Evolutionary conservation across 2,888 invertebrate genomes (phyloP).

Genomic region (Rhaphigaster nebulosa): DNA sequence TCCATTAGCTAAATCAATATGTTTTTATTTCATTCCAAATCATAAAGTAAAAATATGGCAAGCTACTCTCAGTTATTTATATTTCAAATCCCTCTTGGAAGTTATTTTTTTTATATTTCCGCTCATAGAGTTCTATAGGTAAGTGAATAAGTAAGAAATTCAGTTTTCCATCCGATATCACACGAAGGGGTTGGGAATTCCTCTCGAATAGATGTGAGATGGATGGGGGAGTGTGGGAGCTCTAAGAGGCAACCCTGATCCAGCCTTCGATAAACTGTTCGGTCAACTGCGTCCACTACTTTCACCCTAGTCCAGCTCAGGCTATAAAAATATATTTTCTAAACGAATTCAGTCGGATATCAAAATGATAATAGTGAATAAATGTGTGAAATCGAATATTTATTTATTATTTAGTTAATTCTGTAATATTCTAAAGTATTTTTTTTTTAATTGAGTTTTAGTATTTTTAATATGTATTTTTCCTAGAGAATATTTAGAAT

Average conservation of each 20-base stretch:
- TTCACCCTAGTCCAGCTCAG: neutral
- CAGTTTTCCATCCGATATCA: conserved; percentile 3
- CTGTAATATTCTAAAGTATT: too few relatives aligned
- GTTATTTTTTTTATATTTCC: neutral
- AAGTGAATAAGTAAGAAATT: conserved; percentile 11
- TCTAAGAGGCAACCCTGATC: neutral
- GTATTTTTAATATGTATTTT: too few relatives aligned
- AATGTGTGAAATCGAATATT: too few relatives aligned
- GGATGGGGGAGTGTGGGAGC: neutral
- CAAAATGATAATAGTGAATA: too few relatives aligned
- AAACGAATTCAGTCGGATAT: neutral
- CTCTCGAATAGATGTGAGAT: neutral
- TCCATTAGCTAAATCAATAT: too few relatives aligned
- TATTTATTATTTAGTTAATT: too few relatives aligned
- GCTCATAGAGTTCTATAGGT: neutral
- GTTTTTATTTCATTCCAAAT: too few relatives aligned
- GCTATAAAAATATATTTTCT: neutral
- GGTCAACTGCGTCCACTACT: neutral
- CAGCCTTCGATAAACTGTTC: neutral
- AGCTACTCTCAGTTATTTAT: too few relatives aligned
- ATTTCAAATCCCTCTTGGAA: too few relatives aligned
- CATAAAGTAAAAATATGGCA: too few relatives aligned
- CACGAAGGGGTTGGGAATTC: neutral
- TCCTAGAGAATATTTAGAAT: too few relatives aligned
- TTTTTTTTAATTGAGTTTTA: too few relatives aligned